A percentile compares a stretch with the other conserved stretches of the same genome.
Conservation (phyloP, 2,888 invertebrate genomes). For the Zygaena filipendulae region DNA sequence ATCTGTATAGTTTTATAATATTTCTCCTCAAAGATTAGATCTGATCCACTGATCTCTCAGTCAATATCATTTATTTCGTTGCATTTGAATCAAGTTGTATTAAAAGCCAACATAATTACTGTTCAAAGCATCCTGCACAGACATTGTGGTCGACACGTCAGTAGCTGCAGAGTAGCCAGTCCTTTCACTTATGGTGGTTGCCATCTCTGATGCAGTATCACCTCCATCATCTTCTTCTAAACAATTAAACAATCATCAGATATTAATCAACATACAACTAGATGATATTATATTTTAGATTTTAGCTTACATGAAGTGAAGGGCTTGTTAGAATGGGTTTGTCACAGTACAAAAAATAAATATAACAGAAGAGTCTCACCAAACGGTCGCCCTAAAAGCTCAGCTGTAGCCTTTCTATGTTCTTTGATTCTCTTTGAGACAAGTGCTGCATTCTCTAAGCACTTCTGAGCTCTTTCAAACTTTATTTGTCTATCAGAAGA, state of each 20-base stretch:
- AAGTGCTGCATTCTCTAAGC: constrained; percentile 60
- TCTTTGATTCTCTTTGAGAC: constrained; percentile 61
- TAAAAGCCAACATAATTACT: constrained; percentile 32
- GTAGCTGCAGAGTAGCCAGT: constrained; percentile 55
- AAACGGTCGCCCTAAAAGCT: constrained; percentile 51
- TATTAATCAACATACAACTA: no score
- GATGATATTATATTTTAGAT: no score
- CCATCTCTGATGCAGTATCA: constrained; percentile 51
- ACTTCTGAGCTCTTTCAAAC: constrained; percentile 56
- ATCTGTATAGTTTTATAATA: no score
- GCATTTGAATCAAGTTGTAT: no score
- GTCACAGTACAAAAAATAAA: background rate
- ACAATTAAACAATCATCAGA: no score
- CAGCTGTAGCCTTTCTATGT: constrained; percentile 59
- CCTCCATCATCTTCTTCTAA: constrained; percentile 49
- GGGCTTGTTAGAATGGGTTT: no score
- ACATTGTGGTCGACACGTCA: constrained; percentile 47
- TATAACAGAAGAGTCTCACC: constrained; percentile 25
- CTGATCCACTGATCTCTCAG: no score
- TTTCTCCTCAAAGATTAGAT: no score
- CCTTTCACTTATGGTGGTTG: constrained; percentile 54
- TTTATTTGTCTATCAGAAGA: constrained; percentile 56
- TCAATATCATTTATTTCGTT: no score
- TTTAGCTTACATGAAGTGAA: no score
- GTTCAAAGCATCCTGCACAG: constrained; percentile 60